Evolutionary conservation across 2,888 invertebrate species (phyloP).

Genomic region (Hypselothyrea guttata): DNA sequence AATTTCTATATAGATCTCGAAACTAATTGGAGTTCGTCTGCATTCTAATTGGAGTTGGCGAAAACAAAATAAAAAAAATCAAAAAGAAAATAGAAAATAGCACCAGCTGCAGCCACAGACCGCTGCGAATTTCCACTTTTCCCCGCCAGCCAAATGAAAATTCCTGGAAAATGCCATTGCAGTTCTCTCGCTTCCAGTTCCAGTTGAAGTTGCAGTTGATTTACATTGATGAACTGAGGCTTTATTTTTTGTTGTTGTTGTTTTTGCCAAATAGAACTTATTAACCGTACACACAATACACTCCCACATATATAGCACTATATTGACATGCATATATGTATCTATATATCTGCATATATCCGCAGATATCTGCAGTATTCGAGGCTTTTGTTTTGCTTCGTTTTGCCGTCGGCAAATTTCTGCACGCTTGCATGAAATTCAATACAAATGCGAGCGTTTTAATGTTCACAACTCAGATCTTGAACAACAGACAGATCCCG

Average conservation of each 20-base stretch:
- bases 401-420: conserved; percentile 56
- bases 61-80: conserved; percentile 32
- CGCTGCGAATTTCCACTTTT: background rate
- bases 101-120: conserved; percentile 31
- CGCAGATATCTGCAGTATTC: no score
- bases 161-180: conserved; percentile 43
- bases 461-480: background rate
- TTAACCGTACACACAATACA: background rate
- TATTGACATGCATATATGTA: background rate
- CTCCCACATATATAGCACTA: no score
- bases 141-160: background rate
- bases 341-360: conserved; percentile 3
- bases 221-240: conserved; percentile 25
- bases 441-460: conserved; percentile 47
- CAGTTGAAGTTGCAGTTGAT: conserved; percentile 48
- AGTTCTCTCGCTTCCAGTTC: no score
- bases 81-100: conserved; percentile 27
- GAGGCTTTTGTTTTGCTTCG: conserved; percentile 9
- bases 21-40: conserved; percentile 63
- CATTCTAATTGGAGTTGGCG: conserved; percentile 13
- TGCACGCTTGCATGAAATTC: conserved; percentile 53
- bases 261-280: no score
- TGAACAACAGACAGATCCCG: no score
- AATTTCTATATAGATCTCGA: conserved; percentile 20
- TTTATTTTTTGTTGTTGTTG: no score